Evolutionary conservation across 2,888 invertebrate species (phyloP), one percentile per base, ranked within the genome.

Genomic region (Diadegma fenestrale): DNA sequence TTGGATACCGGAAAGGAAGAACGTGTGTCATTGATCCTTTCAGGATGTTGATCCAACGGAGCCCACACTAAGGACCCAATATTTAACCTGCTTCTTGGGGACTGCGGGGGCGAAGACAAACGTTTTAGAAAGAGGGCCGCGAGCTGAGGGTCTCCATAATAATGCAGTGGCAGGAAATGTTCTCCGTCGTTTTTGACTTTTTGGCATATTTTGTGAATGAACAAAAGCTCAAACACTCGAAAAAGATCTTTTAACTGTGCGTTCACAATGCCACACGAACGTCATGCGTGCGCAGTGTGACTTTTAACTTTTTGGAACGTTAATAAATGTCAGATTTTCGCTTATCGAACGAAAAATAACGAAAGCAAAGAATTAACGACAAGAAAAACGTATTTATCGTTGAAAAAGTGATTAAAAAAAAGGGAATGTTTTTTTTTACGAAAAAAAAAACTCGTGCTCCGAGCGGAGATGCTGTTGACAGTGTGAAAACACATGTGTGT

Each of bases 401-500:
- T 30, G 7, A 37, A 37, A 37, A 19, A 51, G 6, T 1, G 10
- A 64, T 64, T 64, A 7, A 12, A 41, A n/a, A 19, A 19, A n/a
- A 10, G 30, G 4, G 3, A 0, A 64, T n/a, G 19, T 64, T 4
- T 37, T 37, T 64, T 64, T 64, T 61, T 61, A 22, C 19, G 22
- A 19, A 37, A 33, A 37, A 33, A 37, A 37, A 37, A 19, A 64
- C 64, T 64, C 54, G 3, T 64, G 43, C 14, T 26, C 17, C 8
- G 3, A 45, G 33, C 45, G 0, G 33, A 63, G 48, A 30, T 63
- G 63, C 71, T 72, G 54, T 64, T 72, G 41, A 69, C 81, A 63
- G 43, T 63, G 48, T 54, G 54, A 88, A 88, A 90, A 91, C 90
- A 92, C 89, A 92, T 91, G 92, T 90, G 91, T 91, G 92, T 92